These are phyloP conservation scores for Pseudomyrmex cubaensis DNA, from an alignment of 1,140 invertebrate genomes.

Conservation along the genomic window DNA sequence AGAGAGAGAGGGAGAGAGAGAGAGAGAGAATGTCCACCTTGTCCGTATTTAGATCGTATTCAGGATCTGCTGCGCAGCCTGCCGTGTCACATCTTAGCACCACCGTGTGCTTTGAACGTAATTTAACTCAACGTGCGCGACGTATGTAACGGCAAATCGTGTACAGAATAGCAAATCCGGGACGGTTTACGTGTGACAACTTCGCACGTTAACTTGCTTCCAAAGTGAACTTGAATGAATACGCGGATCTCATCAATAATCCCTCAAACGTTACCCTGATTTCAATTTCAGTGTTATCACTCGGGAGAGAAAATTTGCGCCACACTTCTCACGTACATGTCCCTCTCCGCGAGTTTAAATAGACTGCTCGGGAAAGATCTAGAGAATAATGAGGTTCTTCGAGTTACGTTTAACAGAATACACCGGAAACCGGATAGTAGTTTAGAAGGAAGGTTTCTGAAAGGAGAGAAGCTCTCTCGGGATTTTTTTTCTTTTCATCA, in stretches of 20 bases:
- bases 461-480: neutral
- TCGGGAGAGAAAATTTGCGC: no score
- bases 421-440: no score
- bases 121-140: constrained; percentile 23
- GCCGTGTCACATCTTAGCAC: constrained; percentile 31
- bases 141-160: neutral
- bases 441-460: neutral
- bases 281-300: no score
- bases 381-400: neutral
- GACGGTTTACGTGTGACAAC: constrained; percentile 29
- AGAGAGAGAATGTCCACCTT: constrained; percentile 14
- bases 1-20: no score
- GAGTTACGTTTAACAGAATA: neutral
- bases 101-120: constrained; percentile 9
- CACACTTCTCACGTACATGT: no score
- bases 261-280: no score
- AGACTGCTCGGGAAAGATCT: no score
- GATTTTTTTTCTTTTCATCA: constrained; percentile 16
- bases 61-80: constrained; percentile 23
- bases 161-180: no score
- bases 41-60: constrained; percentile 14
- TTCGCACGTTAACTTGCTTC: no score
- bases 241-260: no score
- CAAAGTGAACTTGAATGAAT: no score
- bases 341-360: no score